Evolutionary conservation across 1,140 invertebrate genomes (phyloP), one percentile per base, ranked within the genome.

Genomic region (Papilio helenus): DNA sequence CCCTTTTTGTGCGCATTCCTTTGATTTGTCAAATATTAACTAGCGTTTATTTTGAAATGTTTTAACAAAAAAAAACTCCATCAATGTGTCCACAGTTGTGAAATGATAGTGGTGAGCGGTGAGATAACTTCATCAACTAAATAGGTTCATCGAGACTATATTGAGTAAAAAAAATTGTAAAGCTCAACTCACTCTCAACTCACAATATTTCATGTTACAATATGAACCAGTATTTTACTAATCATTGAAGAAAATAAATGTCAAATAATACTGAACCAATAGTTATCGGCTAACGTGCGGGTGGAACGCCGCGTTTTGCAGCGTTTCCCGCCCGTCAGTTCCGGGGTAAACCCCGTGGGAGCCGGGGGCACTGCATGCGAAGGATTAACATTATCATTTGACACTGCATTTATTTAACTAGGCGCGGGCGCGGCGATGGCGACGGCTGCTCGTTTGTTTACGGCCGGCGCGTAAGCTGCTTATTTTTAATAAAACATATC

Each of bases 381-480:
- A 88, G 92, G 91, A 93, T 93, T 90, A 93, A 92, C 92, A 93
- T 94, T 93, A 93, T 93, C 92, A 94, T 94, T 94, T 94, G 92
- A 94, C 92, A 93, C 91, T 94, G 88, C 90, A 94, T 94, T 94
- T 94, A 94, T 94, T 94, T 94, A 92, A 87, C 88, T 78, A 85
- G 81, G 72, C 61, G 18, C 76, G 51, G 51, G 51, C 44, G 23
- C 23, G 46, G 76, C 29, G 73, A 80, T 55, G 18, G 51, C 51
- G 51, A 20, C 80, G 65, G 61, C 72, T 29, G 79, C 61, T 65
- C 79, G 81, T 86, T 83, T 86, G 87, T 84, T 82, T 82, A 79
- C 77, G 71, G 79, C 76, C 78, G 55, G 46, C 51, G 73, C 29
- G 29, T 77, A 77, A 77, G 76, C 76, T 39, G 55, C 76, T 77